A percentile compares a stretch with the other conserved stretches of the same genome.
phyloP scores from a whole-genome alignment of 2,888 invertebrate species.

The Chalcis sispes region DNA sequence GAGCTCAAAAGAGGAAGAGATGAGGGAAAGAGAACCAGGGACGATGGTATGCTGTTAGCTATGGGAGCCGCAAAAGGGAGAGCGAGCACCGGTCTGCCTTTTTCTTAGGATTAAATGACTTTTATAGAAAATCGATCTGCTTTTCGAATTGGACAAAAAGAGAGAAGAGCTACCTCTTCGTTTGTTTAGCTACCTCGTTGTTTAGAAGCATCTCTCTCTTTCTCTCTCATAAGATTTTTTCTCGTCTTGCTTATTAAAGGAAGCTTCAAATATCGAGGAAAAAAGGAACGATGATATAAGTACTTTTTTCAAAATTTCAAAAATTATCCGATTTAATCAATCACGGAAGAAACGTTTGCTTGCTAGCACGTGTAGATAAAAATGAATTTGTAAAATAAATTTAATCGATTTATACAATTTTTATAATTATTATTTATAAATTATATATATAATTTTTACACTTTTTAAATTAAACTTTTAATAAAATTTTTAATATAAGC shows the following conservation, averaged over 20 bases:
- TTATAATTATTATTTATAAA: too few relatives aligned
- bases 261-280: too few relatives aligned
- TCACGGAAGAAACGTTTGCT: too few relatives aligned
- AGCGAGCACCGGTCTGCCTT: neutral
- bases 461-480: too few relatives aligned
- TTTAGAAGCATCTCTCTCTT: neutral
- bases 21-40: neutral
- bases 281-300: too few relatives aligned
- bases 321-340: too few relatives aligned
- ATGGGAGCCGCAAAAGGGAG: slow-evolving; percentile 6
- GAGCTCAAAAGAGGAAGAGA: neutral
- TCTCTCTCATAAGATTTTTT: slow-evolving; percentile 3
- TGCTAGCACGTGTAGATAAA: too few relatives aligned
- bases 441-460: too few relatives aligned
- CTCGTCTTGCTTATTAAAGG: slow-evolving; percentile 20
- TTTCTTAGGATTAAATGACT: slow-evolving; percentile 39
- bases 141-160: slow-evolving; percentile 15
- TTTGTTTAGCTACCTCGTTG: neutral
- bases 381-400: too few relatives aligned
- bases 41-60: neutral
- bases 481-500: too few relatives aligned
- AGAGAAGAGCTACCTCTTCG: neutral
- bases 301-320: too few relatives aligned
- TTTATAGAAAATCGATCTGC: slow-evolving; percentile 51
- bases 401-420: too few relatives aligned